Conservation (phyloP, 2,113 vertebrate genomes). For the Lates calcarifer region DNA sequence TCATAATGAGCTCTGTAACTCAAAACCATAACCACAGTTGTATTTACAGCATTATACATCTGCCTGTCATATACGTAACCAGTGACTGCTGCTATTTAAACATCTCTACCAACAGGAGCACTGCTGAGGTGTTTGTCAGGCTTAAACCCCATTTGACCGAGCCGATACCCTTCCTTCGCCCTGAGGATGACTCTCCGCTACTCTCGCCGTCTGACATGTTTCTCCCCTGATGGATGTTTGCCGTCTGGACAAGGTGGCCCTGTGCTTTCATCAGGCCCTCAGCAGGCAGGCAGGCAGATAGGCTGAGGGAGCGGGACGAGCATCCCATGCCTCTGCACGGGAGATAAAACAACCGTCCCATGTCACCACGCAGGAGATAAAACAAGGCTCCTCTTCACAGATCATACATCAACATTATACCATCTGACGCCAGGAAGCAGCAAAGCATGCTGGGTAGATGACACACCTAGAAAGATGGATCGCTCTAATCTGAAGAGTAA, state of each 20-base stretch:
- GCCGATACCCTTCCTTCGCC: conserved; percentile 34
- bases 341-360: conserved; percentile 80
- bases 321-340: conserved; percentile 34
- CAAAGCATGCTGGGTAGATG: conserved; percentile 77
- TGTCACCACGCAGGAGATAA: conserved; percentile 78
- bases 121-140: conserved; percentile 29
- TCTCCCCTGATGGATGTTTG: conserved; percentile 74
- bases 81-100: neutral
- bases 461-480: conserved; percentile 73
- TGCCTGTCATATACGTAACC: neutral
- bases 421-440: conserved; percentile 70
- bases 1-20: neutral
- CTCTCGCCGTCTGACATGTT: conserved; percentile 60
- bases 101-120: neutral
- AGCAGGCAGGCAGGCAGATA: conserved; percentile 54
- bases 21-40: neutral
- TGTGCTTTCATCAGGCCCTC: conserved; percentile 79
- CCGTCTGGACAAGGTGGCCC: conserved; percentile 75
- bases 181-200: conserved; percentile 56
- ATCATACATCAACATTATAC: conserved; percentile 83
- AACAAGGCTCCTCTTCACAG: conserved; percentile 78
- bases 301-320: conserved; percentile 33
- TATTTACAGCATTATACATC: conserved; percentile 1
- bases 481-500: conserved; percentile 62
- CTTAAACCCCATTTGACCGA: conserved; percentile 44